Percentiles rank a stretch among this genome's conserved stretches.
Evolutionary conservation across 2,113 vertebrate genomes (phyloP).

Genomic region (Rhombomys opimus): DNA sequence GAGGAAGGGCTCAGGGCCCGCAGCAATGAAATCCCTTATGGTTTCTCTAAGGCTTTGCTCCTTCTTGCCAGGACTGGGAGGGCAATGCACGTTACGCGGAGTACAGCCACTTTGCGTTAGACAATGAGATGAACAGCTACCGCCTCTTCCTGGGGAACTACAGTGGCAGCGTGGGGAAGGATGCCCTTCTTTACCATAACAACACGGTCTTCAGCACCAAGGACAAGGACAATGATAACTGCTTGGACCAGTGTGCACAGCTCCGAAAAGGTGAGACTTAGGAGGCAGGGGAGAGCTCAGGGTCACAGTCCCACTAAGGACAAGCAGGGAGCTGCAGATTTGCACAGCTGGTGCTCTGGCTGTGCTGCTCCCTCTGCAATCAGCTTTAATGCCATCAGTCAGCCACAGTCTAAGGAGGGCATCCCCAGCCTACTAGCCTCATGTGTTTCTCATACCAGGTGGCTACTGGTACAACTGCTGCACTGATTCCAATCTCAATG

Average conservation of each 20-base stretch:
- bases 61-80: constrained; percentile 93
- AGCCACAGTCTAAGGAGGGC: not conserved
- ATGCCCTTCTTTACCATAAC: constrained; percentile 97
- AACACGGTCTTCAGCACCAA: constrained; percentile 99
- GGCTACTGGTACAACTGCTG: constrained; percentile 99
- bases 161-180: constrained; percentile 90
- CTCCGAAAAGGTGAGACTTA: constrained; percentile 92
- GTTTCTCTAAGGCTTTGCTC: not conserved
- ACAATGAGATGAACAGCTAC: constrained; percentile 95
- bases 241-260: constrained; percentile 94
- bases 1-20: fast-evolving
- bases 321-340: not conserved
- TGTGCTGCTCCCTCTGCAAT: not conserved
- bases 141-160: constrained; percentile 94
- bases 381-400: not conserved
- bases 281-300: not conserved
- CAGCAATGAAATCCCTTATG: fast-evolving
- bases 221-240: constrained; percentile 99
- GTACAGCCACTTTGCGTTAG: constrained; percentile 92
- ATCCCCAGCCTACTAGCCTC: fast-evolving
- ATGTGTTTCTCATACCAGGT: constrained; percentile 85
- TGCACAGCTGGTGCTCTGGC: not conserved
- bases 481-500: constrained; percentile 98
- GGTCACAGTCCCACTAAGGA: not conserved
- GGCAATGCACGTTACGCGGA: constrained; percentile 91